Percentiles rank a stretch among this genome's conserved stretches.
Conservation (phyloP, 2,888 invertebrate genomes). For the Rotaria macrura region DNA sequence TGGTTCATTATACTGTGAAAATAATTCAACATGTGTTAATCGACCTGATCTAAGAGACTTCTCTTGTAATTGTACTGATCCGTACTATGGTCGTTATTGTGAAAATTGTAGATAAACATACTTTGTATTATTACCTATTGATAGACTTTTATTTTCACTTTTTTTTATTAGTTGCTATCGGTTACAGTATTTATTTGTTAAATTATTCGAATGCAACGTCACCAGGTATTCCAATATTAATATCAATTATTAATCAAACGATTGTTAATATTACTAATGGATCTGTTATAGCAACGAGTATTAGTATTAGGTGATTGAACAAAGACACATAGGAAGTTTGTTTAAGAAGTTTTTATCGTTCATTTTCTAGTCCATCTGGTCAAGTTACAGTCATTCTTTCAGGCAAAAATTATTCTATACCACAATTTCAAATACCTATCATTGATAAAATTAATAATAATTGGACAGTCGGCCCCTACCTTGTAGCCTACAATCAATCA, state of each 20-base stretch:
- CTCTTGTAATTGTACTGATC: not conserved
- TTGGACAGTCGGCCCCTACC: not conserved
- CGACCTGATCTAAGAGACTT: not conserved
- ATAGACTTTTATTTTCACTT: not conserved
- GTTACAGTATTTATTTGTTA: not conserved
- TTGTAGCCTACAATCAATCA: not conserved
- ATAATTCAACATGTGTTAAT: slow-evolving; percentile 30
- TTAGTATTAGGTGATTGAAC: not conserved
- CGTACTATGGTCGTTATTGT: slow-evolving; percentile 1
- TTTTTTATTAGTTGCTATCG: not conserved
- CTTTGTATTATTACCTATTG: not conserved
- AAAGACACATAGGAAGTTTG: not conserved
- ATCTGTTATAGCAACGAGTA: not conserved
- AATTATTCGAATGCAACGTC: not conserved
- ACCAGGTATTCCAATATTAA: not conserved
- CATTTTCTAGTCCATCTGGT: not conserved
- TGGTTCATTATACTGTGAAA: slow-evolving; percentile 21
- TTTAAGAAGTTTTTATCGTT: too few species aligned
- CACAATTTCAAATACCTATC: not conserved
- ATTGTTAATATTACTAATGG: not conserved
- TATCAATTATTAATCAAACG: not conserved
- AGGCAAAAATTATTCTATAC: not conserved
- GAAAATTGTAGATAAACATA: not conserved
- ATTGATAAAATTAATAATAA: not conserved
- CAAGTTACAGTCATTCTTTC: not conserved